Evolutionary conservation across 1,140 invertebrate species (phyloP).

Genomic region (Tetranychus urticae): DNA sequence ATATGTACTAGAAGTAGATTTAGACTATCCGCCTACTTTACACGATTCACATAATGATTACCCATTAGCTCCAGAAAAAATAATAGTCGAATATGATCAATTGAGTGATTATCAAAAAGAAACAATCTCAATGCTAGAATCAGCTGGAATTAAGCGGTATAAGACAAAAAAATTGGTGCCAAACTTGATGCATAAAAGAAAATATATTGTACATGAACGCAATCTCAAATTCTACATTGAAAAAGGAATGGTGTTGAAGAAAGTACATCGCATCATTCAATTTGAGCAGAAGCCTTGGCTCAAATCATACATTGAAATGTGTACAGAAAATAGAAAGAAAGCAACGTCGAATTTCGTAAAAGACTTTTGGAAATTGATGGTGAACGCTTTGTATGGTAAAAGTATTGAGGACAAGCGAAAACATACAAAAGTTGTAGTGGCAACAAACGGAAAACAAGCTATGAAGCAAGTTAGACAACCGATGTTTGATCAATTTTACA

Average conservation of each 20-base stretch:
- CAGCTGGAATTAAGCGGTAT: not conserved
- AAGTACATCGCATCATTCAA: constrained; percentile 24
- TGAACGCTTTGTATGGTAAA: constrained; percentile 26
- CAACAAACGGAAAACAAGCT: constrained; percentile 15
- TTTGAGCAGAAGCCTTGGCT: constrained; percentile 27
- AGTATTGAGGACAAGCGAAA: constrained; percentile 26
- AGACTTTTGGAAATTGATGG: constrained; percentile 21
- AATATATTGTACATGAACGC: constrained; percentile 26
- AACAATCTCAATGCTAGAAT: not conserved
- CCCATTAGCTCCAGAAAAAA: constrained; percentile 19
- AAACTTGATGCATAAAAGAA: constrained; percentile 11
- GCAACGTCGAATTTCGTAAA: constrained; percentile 16
- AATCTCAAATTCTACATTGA: constrained; percentile 25
- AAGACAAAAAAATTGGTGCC: constrained; percentile 3
- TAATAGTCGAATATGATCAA: constrained; percentile 1
- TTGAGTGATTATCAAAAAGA: not conserved
- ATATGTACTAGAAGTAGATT: constrained; percentile 15
- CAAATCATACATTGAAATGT: constrained; percentile 22
- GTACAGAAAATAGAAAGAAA: constrained; percentile 17
- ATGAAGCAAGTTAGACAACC: constrained; percentile 19
- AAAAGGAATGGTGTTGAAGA: constrained; percentile 22
- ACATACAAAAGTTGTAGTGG: constrained; percentile 20
- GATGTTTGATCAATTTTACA: constrained; percentile 18
- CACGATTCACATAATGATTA: constrained; percentile 19
- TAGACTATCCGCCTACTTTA: constrained; percentile 13